Conservation (phyloP, 2,113 vertebrate genomes). For the Semnornis frantzii region DNA sequence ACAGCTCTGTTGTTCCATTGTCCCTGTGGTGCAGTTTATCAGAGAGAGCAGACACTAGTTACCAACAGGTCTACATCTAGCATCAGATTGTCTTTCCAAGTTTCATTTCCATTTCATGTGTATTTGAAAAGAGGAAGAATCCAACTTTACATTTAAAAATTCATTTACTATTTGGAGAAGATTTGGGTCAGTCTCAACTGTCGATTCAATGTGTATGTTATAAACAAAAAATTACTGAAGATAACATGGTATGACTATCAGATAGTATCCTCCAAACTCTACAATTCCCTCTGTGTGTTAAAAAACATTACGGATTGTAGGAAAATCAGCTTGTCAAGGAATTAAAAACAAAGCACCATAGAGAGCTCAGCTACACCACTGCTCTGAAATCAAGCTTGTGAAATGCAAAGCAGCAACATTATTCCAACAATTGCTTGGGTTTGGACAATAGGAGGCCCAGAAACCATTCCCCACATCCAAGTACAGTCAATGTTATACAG, state of each 20-base stretch:
- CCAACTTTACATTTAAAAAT: slow-evolving; percentile 1
- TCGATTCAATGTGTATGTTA: not conserved
- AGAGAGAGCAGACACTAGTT: not conserved
- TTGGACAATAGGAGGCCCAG: not conserved
- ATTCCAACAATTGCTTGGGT: not conserved
- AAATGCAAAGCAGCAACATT: not conserved
- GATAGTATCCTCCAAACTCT: not conserved
- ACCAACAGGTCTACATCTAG: not conserved
- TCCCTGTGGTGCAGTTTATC: not conserved
- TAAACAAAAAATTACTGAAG: not conserved
- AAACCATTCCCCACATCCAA: not conserved
- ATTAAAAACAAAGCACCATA: not conserved
- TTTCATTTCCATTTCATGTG: not conserved
- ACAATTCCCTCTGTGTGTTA: not conserved
- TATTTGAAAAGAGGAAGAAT: not conserved
- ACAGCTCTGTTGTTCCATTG: not conserved
- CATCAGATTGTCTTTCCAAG: not conserved
- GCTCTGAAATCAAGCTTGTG: not conserved
- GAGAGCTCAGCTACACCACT: not conserved
- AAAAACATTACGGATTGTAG: not conserved
- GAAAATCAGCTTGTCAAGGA: not conserved
- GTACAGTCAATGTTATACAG: not conserved
- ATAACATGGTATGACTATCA: not conserved
- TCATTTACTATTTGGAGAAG: not conserved
- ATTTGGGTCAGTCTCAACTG: not conserved